Conservation (phyloP, 1,140 invertebrate genomes). For the Arctopsyche grandis region DNA sequence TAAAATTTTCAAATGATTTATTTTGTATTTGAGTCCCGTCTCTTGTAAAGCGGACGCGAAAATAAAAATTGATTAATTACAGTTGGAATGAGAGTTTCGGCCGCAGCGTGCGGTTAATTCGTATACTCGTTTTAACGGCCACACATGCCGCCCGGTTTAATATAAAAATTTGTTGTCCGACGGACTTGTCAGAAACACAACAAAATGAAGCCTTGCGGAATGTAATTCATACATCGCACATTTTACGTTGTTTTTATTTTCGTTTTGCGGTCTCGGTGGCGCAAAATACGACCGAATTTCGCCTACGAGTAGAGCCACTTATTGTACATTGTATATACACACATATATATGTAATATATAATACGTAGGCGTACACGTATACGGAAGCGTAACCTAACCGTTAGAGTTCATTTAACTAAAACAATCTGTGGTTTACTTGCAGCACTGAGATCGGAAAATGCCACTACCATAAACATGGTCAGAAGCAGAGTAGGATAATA, state of each 20-base stretch:
- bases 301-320: too few species aligned
- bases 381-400: neutral
- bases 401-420: neutral
- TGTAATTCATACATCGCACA: conserved; percentile 37
- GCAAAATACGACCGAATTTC: too few species aligned
- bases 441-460: too few species aligned
- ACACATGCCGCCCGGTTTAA: conserved; percentile 12
- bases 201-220: conserved; percentile 41
- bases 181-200: conserved; percentile 44
- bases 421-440: neutral
- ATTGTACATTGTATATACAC: too few species aligned
- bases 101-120: conserved; percentile 33
- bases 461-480: too few species aligned
- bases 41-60: neutral
- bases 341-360: too few species aligned
- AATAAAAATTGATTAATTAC: conserved; percentile 40
- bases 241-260: neutral
- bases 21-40: neutral
- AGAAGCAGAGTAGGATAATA: too few species aligned
- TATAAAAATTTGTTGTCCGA: conserved; percentile 37
- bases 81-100: conserved; percentile 10
- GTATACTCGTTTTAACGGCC: conserved; percentile 38
- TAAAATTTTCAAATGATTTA: neutral
- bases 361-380: neutral
- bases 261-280: neutral